These are phyloP conservation scores for Tapera naevia DNA, from an alignment of 2,797 vertebrate species.

Conservation along the genomic window DNA sequence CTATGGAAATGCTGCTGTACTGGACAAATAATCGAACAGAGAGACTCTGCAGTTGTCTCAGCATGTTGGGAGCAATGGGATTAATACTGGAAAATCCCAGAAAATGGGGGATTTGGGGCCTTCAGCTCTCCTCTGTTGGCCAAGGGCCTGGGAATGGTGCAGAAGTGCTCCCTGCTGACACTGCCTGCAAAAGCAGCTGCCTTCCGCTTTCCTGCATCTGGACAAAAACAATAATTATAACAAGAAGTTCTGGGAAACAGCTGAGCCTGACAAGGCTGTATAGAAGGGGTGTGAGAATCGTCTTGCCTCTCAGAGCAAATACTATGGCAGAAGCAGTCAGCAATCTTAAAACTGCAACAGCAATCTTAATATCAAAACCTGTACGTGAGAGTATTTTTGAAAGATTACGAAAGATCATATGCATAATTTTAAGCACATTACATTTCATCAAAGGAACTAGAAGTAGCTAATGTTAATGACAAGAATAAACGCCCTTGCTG, in stretches of 20 bases:
- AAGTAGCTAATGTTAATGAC: background rate
- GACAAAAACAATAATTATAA: background rate
- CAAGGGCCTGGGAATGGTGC: constrained; percentile 59
- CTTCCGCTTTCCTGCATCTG: constrained; percentile 20
- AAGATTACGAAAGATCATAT: background rate
- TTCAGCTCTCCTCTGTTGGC: background rate
- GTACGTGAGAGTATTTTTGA: background rate
- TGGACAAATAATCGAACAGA: background rate
- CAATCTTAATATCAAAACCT: background rate
- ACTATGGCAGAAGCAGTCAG: background rate
- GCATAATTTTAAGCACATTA: background rate
- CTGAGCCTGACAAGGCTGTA: background rate
- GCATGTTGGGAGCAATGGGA: background rate
- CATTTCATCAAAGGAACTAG: background rate
- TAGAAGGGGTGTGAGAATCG: background rate
- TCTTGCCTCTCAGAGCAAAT: background rate
- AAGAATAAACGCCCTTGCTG: background rate
- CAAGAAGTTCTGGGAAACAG: constrained; percentile 19
- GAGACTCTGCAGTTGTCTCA: background rate
- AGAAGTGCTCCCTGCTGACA: constrained; percentile 50
- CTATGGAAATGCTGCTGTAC: background rate
- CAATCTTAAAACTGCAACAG: background rate
- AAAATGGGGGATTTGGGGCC: background rate
- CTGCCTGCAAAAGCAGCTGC: constrained; percentile 35
- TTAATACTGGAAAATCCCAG: background rate